Evolutionary conservation across 2,113 vertebrate species (phyloP), one percentile per base, ranked within the genome.

Genomic region (Gallinago undulata): DNA sequence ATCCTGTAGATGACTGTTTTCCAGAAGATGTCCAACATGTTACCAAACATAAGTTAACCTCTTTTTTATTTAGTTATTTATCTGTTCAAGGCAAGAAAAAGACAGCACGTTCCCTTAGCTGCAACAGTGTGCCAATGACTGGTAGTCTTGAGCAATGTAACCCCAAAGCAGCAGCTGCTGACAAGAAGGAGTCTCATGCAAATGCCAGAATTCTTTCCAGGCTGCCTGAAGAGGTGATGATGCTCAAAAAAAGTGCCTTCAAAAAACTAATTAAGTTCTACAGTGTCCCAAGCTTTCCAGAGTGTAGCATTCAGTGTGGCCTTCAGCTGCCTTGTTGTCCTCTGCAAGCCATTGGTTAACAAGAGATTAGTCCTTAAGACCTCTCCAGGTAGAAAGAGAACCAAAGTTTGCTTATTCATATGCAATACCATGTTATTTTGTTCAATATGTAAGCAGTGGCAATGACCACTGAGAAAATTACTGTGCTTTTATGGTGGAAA

Each of bases 211-310:
- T 98, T 56, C 93, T 98, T 81, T 98, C 96, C 17, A 97, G 98
- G 70, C 97, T 99, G 55, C 98, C 98, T 2, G 98, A 98, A 93
- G 97, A 98, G 89, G 97, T 99, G 37, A 97, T 98, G 96, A 72
- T 98, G 73, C 88, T 98, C 84, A 98, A 98, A 70, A 99, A 98
- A 95, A 97, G 98, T 89, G 98, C 98, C 84, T 97, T 98, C 77
- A 99, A 98, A 91, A 99, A 99, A 89, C 98, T 99, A 13, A 99
- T 99, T 82, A 99, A 99, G 96, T 99, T 99, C 95, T 98, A 99
- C 96, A 99, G 99, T 2, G 98, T 99, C 30, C 99, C 99, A 30
- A 99, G 98, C 96, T 99, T 99, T 90, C 98, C 98, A 0, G 99
- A 99, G 62, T 98, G 98, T 78, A 98, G 97, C 95, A 96, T 98